Base-by-base conservation (phyloP, 2,888 invertebrate species). In the Prenolepis imparis region DNA sequence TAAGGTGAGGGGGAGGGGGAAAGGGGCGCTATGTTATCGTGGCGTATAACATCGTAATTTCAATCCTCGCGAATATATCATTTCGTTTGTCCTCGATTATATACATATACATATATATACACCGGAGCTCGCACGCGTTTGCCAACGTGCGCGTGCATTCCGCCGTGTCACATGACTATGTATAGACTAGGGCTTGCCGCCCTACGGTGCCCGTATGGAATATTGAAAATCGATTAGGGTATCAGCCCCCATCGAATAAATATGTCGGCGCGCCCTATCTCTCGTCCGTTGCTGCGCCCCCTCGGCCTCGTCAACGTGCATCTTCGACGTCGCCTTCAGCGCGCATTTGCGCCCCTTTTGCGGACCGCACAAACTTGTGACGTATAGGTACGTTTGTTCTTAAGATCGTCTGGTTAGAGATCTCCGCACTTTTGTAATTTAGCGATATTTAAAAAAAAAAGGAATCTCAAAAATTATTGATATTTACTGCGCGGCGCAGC, bases 221-320 rank as follows among this genome's bases (percentile, higher is more conserved):
- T 90, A 91, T 91, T 88, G 91, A 91, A 91, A 91, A 90, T 91
- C 91, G 91, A 91, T 91, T 90, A 91, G 86, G 90, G 86, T 88
- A 89, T 90, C 90, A 86, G 83, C 67, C 82, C 67, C 85, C 77
- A 84, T 81, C 86, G 85, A 91, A 91, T 90, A 91, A 90, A 91
- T 90, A 90, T 86, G 87, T 87, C 82, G 83, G 72, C 68, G 70
- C 78, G 64, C 74, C 84, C 84, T 86, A 83, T 87, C 87, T 87
- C 59, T 57, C 82, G 57, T 73, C 52, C 48, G 80, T 59, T 52
- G n/a, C 64, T 36, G 41, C 64, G 36, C 73, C n/a, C 66, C 67
- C 28, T 59, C 75, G 21, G 21, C 59, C 48, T 41, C 52, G 28
- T 12, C 39, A 44, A 5, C 66, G 55, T n/a, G 67, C 21, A 59